phyloP scores from a whole-genome alignment of 2,797 vertebrate species.

The Artibeus lituratus region DNA sequence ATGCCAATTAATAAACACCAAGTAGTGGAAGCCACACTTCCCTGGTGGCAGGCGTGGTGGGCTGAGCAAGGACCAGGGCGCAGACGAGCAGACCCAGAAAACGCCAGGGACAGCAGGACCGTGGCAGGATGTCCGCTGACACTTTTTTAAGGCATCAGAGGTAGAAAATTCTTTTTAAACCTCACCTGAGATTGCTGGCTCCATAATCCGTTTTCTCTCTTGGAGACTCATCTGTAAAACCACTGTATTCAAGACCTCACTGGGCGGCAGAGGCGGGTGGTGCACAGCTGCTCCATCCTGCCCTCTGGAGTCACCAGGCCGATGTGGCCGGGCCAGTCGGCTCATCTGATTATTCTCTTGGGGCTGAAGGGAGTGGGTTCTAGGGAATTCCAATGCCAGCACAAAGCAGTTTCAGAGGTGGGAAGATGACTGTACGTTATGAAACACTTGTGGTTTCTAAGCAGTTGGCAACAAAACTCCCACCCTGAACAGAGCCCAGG shows the following conservation, averaged over 20 bases:
- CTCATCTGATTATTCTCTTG: neutral
- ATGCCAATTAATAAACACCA: neutral
- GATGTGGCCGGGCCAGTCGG: neutral
- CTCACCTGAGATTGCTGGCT: neutral
- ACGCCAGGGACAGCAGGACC: rapidly evolving
- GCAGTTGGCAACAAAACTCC: neutral
- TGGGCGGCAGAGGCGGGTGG: neutral
- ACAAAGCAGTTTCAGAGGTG: neutral
- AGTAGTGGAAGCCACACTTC: neutral
- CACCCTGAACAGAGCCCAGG: neutral
- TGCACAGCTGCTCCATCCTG: rapidly evolving
- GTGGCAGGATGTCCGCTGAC: rapidly evolving
- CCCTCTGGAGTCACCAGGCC: too few species aligned
- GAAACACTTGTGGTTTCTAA: neutral
- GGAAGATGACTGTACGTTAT: neutral
- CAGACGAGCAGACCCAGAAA: too few species aligned
- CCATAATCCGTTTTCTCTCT: neutral
- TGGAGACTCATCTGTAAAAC: neutral
- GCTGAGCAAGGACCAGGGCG: rapidly evolving
- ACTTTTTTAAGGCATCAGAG: neutral
- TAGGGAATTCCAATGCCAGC: neutral
- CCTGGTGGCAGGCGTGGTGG: too few species aligned
- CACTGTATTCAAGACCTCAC: rapidly evolving
- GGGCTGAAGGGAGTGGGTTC: neutral
- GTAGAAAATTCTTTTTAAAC: neutral